Evolutionary conservation across 37 sponge, comb jelly and placozoan genomes (phyloP).

Genomic region (Chondrilla cf. caribensis): DNA sequence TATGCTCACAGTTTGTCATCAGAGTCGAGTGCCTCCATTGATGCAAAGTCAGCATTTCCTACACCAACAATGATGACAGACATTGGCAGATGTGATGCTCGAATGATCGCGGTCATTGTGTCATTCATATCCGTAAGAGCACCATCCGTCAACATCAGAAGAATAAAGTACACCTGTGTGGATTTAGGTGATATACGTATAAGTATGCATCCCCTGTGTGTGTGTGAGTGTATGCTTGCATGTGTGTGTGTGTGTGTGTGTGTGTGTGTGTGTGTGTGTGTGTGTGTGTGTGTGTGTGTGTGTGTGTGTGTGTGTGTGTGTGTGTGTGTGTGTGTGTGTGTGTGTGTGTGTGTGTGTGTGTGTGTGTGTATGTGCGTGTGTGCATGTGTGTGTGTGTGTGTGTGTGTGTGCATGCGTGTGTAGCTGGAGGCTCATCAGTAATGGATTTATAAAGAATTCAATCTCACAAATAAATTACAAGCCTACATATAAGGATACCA

Average conservation of each 20-base stretch:
- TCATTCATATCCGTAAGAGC: constrained; percentile 70
- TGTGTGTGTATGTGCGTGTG: neutral
- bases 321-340: no score
- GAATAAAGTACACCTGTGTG: constrained; percentile 63
- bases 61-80: constrained; percentile 84
- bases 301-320: no score
- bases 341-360: no score
- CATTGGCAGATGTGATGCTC: constrained; percentile 66
- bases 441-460: no score
- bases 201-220: no score
- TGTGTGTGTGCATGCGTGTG: neutral
- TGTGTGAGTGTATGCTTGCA: no score
- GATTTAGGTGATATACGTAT: no score
- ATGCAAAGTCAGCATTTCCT: constrained; percentile 72
- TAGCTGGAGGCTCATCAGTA: neutral
- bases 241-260: no score
- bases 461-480: no score
- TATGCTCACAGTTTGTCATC: constrained; percentile 56
- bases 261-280: no score
- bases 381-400: neutral
- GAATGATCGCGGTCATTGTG: constrained; percentile 62
- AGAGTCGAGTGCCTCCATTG: constrained; percentile 68
- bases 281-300: no score
- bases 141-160: constrained; percentile 78
- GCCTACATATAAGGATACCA: no score